phyloP scores from a whole-genome alignment of 2,113 vertebrate genomes.

The Cyanistes caeruleus region DNA sequence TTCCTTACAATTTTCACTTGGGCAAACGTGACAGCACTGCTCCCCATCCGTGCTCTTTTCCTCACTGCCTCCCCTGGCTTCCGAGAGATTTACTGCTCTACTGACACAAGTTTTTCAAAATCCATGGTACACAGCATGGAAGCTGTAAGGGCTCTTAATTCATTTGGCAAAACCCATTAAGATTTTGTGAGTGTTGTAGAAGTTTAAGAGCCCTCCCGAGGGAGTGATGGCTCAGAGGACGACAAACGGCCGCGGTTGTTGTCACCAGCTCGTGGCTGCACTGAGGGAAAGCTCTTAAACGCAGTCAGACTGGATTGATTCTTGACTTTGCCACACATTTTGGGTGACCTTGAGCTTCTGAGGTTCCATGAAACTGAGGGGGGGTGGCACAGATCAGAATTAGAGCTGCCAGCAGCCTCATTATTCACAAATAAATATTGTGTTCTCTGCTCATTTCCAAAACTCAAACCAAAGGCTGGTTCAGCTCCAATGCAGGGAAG shows the following conservation, averaged over 20 bases:
- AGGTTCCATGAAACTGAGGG: background rate
- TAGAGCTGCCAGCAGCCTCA: background rate
- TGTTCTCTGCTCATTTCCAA: background rate
- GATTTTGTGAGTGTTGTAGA: conserved; percentile 15
- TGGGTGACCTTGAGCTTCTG: background rate
- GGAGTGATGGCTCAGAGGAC: background rate
- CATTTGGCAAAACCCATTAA: conserved; percentile 19
- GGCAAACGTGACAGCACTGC: background rate
- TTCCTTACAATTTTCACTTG: background rate
- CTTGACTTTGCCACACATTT: background rate
- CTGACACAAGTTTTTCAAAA: conserved; percentile 4
- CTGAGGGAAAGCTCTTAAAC: background rate
- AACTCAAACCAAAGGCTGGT: background rate
- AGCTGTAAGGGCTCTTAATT: conserved; percentile 25
- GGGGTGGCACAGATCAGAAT: background rate
- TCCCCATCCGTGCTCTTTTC: background rate
- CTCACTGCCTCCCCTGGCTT: background rate
- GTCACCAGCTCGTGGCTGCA: background rate
- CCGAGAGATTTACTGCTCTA: background rate
- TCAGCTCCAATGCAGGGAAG: background rate
- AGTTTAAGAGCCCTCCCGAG: conserved; percentile 2
- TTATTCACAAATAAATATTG: background rate
- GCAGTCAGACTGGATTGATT: background rate
- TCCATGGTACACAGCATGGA: background rate
- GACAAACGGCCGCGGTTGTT: background rate